These are phyloP conservation scores for Chaitophorus viminalis DNA, from an alignment of 2,888 invertebrate genomes.

Conservation along the genomic window DNA sequence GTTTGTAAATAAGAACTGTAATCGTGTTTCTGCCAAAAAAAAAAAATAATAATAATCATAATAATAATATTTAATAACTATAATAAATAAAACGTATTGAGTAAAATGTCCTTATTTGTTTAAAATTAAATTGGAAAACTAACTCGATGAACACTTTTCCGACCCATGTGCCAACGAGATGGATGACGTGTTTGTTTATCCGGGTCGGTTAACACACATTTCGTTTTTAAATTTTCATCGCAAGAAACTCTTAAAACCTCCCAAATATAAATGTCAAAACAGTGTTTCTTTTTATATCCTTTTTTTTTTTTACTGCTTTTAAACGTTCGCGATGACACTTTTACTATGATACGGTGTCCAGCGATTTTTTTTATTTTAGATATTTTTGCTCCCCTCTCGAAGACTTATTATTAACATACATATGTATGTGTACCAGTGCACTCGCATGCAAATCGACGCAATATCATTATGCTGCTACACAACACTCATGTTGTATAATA, in stretches of 20 bases:
- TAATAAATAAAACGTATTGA: background rate
- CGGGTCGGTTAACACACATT: background rate
- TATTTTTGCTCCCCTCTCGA: background rate
- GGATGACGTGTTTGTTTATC: background rate
- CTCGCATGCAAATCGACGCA: background rate
- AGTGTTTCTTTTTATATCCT: background rate
- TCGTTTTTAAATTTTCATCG: background rate
- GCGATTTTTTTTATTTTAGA: no score
- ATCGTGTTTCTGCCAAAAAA: slow-evolving; percentile 14
- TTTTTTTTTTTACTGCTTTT: background rate
- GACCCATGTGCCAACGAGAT: background rate
- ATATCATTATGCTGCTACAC: background rate
- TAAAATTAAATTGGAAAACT: background rate
- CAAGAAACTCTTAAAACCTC: background rate
- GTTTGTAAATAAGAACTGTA: background rate
- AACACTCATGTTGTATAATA: no score
- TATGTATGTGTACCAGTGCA: background rate
- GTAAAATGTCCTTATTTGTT: slow-evolving; percentile 3
- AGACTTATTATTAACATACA: background rate
- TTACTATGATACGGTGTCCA: background rate
- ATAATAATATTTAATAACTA: no score
- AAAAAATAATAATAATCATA: background rate
- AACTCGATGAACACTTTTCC: background rate
- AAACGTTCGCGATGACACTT: slow-evolving; percentile 6
- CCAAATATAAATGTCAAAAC: background rate